A percentile compares a stretch with the other conserved stretches of the same genome.
These are phyloP conservation scores for Hydraecia micacea DNA, from an alignment of 2,888 invertebrate species.

Conservation along the genomic window DNA sequence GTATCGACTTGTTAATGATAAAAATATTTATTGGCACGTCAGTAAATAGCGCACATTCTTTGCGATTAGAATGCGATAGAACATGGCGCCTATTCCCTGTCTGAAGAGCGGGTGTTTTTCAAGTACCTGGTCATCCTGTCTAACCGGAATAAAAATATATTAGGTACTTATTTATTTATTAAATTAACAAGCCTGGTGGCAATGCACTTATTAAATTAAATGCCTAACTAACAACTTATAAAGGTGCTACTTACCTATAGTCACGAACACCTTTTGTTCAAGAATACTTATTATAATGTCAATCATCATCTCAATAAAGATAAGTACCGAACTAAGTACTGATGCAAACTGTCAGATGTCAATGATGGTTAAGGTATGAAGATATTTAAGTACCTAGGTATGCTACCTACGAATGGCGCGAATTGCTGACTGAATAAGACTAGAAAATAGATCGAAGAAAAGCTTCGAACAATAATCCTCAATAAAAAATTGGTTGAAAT, in stretches of 20 bases:
- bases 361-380: conserved; percentile 2
- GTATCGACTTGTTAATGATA: conserved; percentile 19
- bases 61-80: conserved; percentile 43
- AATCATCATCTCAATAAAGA: conserved; percentile 23
- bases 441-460: background rate
- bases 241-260: background rate
- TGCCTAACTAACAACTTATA: background rate
- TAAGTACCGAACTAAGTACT: conserved; percentile 14
- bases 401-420: background rate
- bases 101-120: conserved; percentile 14
- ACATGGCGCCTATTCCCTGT: conserved; percentile 11
- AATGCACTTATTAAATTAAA: conserved; percentile 20
- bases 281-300: conserved; percentile 22
- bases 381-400: background rate
- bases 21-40: conserved; percentile 17
- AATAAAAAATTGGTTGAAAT: too few species aligned
- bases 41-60: conserved; percentile 27
- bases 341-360: conserved; percentile 22
- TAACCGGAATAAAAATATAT: conserved; percentile 19
- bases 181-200: conserved; percentile 10
- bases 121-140: conserved; percentile 3
- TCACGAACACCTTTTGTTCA: conserved; percentile 1
- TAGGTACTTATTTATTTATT: conserved; percentile 7
- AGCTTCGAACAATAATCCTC: background rate
- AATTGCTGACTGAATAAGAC: background rate